Evolutionary conservation across 2,113 vertebrate genomes (phyloP).

Genomic region (Leptobrachium ailaonicum): DNA sequence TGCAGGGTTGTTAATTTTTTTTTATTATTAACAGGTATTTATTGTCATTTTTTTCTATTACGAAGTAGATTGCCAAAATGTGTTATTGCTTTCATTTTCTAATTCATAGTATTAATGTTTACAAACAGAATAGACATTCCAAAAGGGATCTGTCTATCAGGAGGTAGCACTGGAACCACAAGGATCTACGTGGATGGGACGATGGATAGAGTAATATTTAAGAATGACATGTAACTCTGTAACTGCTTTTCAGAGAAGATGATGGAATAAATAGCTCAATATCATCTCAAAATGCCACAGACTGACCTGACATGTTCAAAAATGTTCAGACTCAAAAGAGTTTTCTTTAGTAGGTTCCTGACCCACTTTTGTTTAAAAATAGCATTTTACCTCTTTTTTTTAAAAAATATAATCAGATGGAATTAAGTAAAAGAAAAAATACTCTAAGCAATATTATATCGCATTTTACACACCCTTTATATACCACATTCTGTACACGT

Average conservation of each 20-base stretch:
- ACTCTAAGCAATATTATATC: constrained; percentile 15
- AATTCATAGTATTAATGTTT: no score
- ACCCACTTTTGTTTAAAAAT: constrained; percentile 19
- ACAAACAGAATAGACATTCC: no score
- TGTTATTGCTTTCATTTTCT: no score
- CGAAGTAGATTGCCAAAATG: no score
- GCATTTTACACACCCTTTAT: constrained; percentile 45
- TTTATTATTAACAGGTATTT: no score
- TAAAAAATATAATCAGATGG: not conserved
- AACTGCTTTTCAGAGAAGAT: not conserved
- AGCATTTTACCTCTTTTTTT: not conserved
- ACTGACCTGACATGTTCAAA: not conserved
- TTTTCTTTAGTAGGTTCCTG: constrained; percentile 37
- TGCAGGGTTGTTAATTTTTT: no score
- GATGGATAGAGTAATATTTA: no score
- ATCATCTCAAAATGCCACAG: not conserved
- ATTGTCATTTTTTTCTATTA: no score
- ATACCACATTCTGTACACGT: not conserved
- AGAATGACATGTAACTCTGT: no score
- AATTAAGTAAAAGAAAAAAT: constrained; percentile 8
- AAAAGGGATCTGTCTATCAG: no score
- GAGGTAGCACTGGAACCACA: no score
- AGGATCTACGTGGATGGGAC: no score
- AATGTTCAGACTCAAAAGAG: constrained; percentile 14
- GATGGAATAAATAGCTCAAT: not conserved